phyloP scores from a whole-genome alignment of 2,797 vertebrate genomes.

The Carcharodon carcharias region DNA sequence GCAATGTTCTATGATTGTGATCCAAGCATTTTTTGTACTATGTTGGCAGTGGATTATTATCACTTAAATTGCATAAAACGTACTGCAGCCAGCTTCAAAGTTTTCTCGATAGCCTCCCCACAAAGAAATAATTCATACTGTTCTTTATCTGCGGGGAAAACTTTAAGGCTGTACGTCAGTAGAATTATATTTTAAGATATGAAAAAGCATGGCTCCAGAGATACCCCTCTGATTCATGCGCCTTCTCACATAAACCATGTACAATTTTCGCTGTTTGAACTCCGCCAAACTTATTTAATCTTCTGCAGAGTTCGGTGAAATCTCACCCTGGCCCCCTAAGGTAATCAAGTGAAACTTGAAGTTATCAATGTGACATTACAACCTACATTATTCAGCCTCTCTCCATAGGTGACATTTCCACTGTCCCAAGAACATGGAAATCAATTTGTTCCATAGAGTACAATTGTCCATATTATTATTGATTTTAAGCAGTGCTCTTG shows the following conservation, averaged over 20 bases:
- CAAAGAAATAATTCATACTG: slow-evolving; percentile 4
- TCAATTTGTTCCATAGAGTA: not conserved
- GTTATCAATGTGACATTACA: slow-evolving; percentile 16
- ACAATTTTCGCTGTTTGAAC: slow-evolving; percentile 1
- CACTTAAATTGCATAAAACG: not conserved
- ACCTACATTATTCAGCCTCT: not conserved
- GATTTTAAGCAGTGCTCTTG: not conserved
- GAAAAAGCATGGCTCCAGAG: not conserved
- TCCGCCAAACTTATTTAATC: slow-evolving; percentile 5
- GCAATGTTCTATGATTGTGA: not conserved
- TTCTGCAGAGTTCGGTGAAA: not conserved
- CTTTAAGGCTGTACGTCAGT: not conserved
- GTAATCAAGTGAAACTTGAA: not conserved
- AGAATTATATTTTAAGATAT: slow-evolving; percentile 13
- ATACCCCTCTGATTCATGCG: not conserved
- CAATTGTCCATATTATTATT: not conserved
- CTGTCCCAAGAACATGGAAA: not conserved
- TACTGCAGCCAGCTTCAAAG: not conserved
- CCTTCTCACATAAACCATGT: slow-evolving; percentile 19
- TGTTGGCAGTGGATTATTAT: not conserved
- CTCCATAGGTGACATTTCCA: not conserved
- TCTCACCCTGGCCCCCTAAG: not conserved
- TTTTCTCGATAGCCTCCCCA: not conserved
- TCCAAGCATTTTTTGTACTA: not conserved
- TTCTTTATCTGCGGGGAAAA: not conserved